Base-by-base conservation (phyloP, 1,140 invertebrate species). In the Drosophila kepulauana region DNA sequence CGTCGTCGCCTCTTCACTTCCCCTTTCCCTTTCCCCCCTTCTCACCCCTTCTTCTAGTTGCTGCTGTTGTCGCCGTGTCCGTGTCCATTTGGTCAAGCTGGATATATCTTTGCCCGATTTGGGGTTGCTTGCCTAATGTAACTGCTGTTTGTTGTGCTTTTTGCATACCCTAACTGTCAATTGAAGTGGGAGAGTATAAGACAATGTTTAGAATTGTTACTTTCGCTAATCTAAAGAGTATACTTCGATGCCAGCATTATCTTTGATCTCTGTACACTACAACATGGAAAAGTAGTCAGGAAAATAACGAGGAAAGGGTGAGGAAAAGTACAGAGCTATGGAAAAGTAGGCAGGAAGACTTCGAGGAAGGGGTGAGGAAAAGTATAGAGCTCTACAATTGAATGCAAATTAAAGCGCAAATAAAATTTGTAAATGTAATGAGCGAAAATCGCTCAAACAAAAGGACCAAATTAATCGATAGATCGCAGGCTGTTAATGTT, bases 361-460 rank as follows among this genome's bases (percentile, higher is more conserved):
- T 30, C 10, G 30, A 8, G 16, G 51, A 41, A 25, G 33, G 33
- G n/a, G 8, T n/a, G 52, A 1, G 43, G 57, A 5, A 4, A 45
- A 10, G 4, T 38, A 0, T 61, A 6, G 43, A 20, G 33, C 45
- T 33, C 43, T 10, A 46, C 35, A 74, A 46, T 56, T 58, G 57
- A 61, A 82, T 75, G 58, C 70, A 43, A 87, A 86, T 82, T 87
- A 82, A 86, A 75, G 78, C 59, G 71, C 68, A 81, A 76, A 73
- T 87, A 81, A 86, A 81, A 75, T 72, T 25, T 46, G 65, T 13
- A 43, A 43, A 72, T 69, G 75, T 85, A 85, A 85, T 85, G 82
- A 85, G 82, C 35, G 46, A 51, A 65, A 61, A 61, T 69, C 57
- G 48, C 15, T 45, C 67, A 51, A 70, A 70, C 52, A 81, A 78